Base-by-base conservation (phyloP, 2,113 vertebrate species). In the Helogale parvula region DNA sequence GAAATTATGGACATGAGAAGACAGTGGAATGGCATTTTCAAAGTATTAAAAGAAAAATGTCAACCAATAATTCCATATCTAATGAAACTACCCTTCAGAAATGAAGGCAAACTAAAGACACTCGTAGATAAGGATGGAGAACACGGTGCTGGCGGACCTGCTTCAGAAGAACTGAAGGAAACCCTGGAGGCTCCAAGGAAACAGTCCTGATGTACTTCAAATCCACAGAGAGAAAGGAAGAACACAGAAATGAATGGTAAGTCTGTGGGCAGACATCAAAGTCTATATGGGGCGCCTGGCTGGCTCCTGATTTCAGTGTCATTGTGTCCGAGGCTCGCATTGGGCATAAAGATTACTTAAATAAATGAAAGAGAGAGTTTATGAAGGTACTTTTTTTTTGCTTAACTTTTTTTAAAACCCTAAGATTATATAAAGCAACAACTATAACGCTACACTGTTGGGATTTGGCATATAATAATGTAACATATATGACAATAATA, bases 401-500 rank as follows among this genome's bases (percentile, higher is more conserved):
- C 71, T 52, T 19, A 65, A 25, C 52, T 60, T 77, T n/a, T 80
- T 69, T 87, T n/a, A 41, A 79, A 72, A 92, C 63, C 1, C 13
- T 52, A 9, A n/a, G 41, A 45, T 15, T 13, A 21, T 2, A 81
- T 41, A 52, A 12, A 63, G n/a, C 19, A 23, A 23, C 21, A n/a
- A 52, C 23, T 41, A 2, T 17, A 35, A 35, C 54, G n/a, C 3
- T 13, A 2, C 1, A 6, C 2, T 45, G 38, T 33, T 60, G 12
- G 45, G 5, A 1, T 50, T 16, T 17, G 25, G 31, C 66, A 63
- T 6, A 45, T 12, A 41, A 14, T 65, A 21, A 87, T 10, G 15
- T 2, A 16, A 17, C 33, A 12, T 3, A 14, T 1, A 31, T 1
- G 33, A n/a, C 27, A n/a, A 72, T 11, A 38, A 52, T 0, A 65